These are phyloP conservation scores for Anthophora plumipes DNA, from an alignment of 2,888 invertebrate species.

Conservation along the genomic window DNA sequence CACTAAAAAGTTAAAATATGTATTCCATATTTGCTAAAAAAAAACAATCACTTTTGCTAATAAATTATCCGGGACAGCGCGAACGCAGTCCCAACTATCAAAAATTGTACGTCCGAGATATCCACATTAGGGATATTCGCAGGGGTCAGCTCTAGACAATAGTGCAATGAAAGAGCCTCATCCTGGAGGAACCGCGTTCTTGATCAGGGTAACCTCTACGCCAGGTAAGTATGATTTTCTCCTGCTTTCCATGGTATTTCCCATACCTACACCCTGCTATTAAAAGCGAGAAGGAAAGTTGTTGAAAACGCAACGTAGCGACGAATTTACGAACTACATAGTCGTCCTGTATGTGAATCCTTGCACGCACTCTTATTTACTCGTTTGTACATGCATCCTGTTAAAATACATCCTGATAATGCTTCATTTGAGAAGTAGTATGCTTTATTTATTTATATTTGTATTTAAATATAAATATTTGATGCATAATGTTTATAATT, in stretches of 20 bases:
- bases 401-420: no score
- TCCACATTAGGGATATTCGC: conserved; percentile 85
- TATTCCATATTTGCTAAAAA: background rate
- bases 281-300: conserved; percentile 10
- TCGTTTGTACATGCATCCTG: background rate
- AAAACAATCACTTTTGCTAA: background rate
- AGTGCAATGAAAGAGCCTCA: conserved; percentile 87
- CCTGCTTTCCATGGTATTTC: conserved; percentile 10
- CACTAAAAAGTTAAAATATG: background rate
- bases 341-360: background rate
- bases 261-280: background rate
- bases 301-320: conserved; percentile 35
- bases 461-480: no score
- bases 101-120: conserved; percentile 81
- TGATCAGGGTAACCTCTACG: conserved; percentile 86
- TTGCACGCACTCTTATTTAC: background rate
- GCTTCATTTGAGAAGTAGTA: no score
- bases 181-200: conserved; percentile 81
- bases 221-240: conserved; percentile 85
- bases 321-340: conserved; percentile 55
- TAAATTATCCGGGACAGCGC: conserved; percentile 82
- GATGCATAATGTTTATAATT: no score
- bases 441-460: no score
- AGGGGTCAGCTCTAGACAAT: conserved; percentile 86
- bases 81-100: conserved; percentile 81